Base-by-base conservation (phyloP, 2,888 invertebrate species). In the Sarcophaga subvicina region DNA sequence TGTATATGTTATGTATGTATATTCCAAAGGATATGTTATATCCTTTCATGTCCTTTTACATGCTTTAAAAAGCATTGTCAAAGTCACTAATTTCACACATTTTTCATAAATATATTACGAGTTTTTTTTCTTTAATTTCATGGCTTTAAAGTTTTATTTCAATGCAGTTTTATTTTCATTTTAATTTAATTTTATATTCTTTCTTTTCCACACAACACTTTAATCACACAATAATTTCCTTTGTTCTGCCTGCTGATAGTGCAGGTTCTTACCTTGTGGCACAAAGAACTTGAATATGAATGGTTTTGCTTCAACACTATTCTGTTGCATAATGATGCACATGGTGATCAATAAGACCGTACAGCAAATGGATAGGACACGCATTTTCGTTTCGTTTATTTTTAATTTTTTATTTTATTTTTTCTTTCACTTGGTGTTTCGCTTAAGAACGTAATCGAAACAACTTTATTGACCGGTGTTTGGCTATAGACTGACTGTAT, bases 381-480 rank as follows among this genome's bases (percentile, higher is more conserved):
- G 87, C 87, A 87, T 87, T 78, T 69, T 83, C 8, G n/a, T 71
- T 76, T 47, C 10, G 12, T 60, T 59, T 47, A 67, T 47, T 67
- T 71, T 54, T 1, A 72, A 54, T 27, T 45, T 49, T 54, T 59
- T 17, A 14, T 37, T 60, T 72, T 45, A n/a, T 62, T 69, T 59
- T 69, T n/a, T 79, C 27, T 45, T 54, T 49, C 22, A 27, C 20
- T n/a, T 64, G 20, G 17, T 14, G 20, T 54, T 54, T 70, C 27
- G 37, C 4, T 22, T 37, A 37, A 37, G 37, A 75, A 73, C 54
- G n/a, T 25, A 69, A 78, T 78, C 37, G 63, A 70, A 79, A 79
- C 83, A 72, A 83, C 84, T 81, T 84, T 59, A 79, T 84, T 79
- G 66, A 63, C 81, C 79, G 81, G 81, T 81, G 87, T 84, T 87